Conservation (phyloP, 1,140 invertebrate genomes). For the Sminthurides bifidus region DNA sequence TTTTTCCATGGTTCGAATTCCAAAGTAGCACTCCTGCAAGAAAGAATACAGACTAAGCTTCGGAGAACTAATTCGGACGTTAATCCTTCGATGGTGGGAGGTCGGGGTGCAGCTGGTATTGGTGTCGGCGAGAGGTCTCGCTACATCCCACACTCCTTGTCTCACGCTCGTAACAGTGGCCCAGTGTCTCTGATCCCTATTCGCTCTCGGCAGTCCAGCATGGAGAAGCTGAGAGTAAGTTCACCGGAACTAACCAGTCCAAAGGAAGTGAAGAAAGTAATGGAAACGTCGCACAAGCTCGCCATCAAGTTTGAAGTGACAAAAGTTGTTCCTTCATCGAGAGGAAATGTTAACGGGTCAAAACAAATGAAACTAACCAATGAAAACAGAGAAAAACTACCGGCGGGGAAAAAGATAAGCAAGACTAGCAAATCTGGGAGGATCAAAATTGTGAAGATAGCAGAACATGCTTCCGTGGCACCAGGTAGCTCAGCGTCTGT, state of each 20-base stretch:
- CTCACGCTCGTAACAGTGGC: not conserved
- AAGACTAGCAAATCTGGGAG: constrained; percentile 16
- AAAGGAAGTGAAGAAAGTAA: constrained; percentile 46
- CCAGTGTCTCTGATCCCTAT: constrained; percentile 18
- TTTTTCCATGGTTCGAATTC: constrained; percentile 14
- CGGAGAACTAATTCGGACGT: constrained; percentile 17
- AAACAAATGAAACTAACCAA: constrained; percentile 8
- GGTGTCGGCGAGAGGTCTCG: not conserved
- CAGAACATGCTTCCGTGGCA: constrained; percentile 7
- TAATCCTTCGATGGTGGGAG: constrained; percentile 1
- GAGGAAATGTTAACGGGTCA: not conserved
- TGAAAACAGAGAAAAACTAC: not conserved
- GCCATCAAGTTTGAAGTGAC: constrained; percentile 30
- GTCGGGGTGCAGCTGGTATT: not conserved
- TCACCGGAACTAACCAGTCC: constrained; percentile 44
- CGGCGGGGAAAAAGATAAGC: constrained; percentile 9
- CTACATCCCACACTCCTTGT: not conserved
- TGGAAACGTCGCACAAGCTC: constrained; percentile 36
- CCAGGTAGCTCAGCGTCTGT: not conserved
- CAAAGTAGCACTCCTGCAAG: constrained; percentile 18
- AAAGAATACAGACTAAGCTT: constrained; percentile 22
- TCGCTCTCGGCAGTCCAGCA: constrained; percentile 17
- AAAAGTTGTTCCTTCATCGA: constrained; percentile 10
- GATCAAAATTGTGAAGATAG: constrained; percentile 22
- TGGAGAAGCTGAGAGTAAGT: constrained; percentile 21